Evolutionary conservation across 2,113 vertebrate species (phyloP).

Genomic region (Phainopepla nitens): DNA sequence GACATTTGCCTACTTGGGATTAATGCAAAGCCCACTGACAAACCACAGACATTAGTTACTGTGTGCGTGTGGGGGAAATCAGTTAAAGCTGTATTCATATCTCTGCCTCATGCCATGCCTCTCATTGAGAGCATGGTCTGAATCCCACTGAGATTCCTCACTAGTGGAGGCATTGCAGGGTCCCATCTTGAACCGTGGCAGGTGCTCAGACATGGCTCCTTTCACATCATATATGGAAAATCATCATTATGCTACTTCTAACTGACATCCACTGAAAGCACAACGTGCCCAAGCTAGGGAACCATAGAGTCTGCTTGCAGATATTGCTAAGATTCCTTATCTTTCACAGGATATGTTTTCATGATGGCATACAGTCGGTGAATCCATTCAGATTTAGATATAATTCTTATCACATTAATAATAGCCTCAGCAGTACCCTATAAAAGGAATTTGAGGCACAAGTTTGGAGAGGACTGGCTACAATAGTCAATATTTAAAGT

Average conservation of each 20-base stretch:
- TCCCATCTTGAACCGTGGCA: not conserved
- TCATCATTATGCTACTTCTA: not conserved
- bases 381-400: not conserved
- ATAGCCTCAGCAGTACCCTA: not conserved
- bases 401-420: not conserved
- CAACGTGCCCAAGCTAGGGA: accelerated
- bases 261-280: not conserved
- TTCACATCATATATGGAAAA: not conserved
- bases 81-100: not conserved
- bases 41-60: not conserved
- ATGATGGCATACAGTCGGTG: not conserved
- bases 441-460: not conserved
- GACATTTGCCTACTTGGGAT: not conserved
- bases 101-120: not conserved
- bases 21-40: not conserved
- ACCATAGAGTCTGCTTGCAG: not conserved
- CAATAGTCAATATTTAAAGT: not conserved
- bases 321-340: not conserved
- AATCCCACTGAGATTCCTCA: not conserved
- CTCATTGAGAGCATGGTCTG: not conserved
- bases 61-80: not conserved
- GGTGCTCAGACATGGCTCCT: not conserved
- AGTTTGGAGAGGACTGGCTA: not conserved
- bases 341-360: not conserved
- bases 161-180: not conserved